These are phyloP conservation scores for Pogonocherus hispidulus DNA, from an alignment of 2,888 invertebrate species.

Conservation along the genomic window DNA sequence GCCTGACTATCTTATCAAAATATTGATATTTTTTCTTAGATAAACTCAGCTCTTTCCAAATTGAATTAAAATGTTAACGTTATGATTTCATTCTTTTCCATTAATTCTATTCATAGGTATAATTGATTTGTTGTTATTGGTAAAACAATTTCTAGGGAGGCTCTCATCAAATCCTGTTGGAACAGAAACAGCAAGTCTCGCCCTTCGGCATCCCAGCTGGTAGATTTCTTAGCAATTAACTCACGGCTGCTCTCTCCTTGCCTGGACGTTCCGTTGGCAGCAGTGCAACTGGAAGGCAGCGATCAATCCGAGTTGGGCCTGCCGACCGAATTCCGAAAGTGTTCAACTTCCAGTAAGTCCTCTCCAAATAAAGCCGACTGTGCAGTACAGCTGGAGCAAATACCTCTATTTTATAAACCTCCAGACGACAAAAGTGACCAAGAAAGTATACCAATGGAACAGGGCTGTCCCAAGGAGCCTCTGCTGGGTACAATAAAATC, in stretches of 20 bases:
- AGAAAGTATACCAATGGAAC: slow-evolving; percentile 58
- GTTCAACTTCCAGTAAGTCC: slow-evolving; percentile 63
- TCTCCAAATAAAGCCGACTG: slow-evolving; percentile 51
- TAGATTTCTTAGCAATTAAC: slow-evolving; percentile 84
- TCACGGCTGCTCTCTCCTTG: slow-evolving; percentile 84
- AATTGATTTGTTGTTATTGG: no score
- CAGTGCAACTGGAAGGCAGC: slow-evolving; percentile 80
- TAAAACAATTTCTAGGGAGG: slow-evolving; percentile 72
- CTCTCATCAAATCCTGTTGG: slow-evolving; percentile 86
- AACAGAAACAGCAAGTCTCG: slow-evolving; percentile 77
- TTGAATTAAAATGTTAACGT: no score
- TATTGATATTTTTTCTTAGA: no score
- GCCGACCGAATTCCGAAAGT: slow-evolving; percentile 67
- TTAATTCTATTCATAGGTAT: no score
- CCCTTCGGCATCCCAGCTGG: slow-evolving; percentile 84
- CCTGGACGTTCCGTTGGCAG: slow-evolving; percentile 79
- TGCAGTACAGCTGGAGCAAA: slow-evolving; percentile 7
- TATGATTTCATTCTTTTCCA: no score
- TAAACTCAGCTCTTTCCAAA: no score
- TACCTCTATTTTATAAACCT: not conserved
- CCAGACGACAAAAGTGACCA: slow-evolving; percentile 30
- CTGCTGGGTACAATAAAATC: slow-evolving; percentile 61
- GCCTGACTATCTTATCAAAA: no score
- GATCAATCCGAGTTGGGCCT: slow-evolving; percentile 73
- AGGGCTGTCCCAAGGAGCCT: slow-evolving; percentile 64